These are phyloP conservation scores for Melipona bicolor DNA, from an alignment of 2,888 invertebrate genomes.

Conservation along the genomic window DNA sequence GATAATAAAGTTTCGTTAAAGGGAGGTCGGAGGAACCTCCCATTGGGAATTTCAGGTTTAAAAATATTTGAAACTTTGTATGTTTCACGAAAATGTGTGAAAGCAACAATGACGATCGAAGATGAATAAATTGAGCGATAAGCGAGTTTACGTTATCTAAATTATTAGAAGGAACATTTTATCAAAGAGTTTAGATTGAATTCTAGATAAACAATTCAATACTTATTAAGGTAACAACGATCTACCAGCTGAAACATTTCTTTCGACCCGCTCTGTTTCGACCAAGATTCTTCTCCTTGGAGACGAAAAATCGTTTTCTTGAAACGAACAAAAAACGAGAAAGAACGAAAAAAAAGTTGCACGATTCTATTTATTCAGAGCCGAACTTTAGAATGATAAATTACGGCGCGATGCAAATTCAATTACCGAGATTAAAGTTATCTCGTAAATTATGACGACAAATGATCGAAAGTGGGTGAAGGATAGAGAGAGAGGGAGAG, in stretches of 20 bases:
- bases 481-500: neutral
- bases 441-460: neutral
- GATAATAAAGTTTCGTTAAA: no score
- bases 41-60: no score
- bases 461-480: conserved; percentile 1
- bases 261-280: neutral
- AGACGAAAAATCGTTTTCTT: neutral
- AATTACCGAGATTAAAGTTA: conserved; percentile 26
- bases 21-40: no score
- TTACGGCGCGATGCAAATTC: conserved; percentile 7
- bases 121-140: no score
- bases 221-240: no score
- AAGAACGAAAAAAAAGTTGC: neutral
- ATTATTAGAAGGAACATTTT: no score
- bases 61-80: no score
- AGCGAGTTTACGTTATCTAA: no score
- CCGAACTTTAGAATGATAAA: conserved; percentile 27
- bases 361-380: conserved; percentile 1
- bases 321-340: neutral
- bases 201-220: no score
- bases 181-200: no score
- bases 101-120: no score
- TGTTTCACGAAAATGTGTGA: no score
- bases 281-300: neutral
- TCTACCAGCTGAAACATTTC: neutral